Evolutionary conservation across 2,113 vertebrate genomes (phyloP), one percentile per base, ranked within the genome.

Genomic region (Puma concolor): DNA sequence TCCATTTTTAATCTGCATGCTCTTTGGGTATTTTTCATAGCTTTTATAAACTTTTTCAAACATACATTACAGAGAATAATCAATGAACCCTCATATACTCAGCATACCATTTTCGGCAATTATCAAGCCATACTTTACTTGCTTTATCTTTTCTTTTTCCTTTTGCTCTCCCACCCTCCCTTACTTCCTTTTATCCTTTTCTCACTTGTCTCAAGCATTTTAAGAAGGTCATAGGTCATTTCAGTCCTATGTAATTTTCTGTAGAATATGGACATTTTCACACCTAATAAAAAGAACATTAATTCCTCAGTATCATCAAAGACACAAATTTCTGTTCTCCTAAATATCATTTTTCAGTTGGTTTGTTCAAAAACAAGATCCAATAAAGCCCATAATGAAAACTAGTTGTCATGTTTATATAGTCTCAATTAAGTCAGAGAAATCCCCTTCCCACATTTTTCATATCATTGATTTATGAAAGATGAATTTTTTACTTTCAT

Each of bases 41-140:
- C 79, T 95, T 93, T 89, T 64, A 38, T 66, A 80, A 84, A 84
- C 25, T 72, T 95, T 93, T 93, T 16, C 23, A 54, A 64, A 54
- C 63, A 63, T 52, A n/a, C 36, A 36, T 9, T 79, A 71, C 33
- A 74, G 36, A 96, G 52, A 92, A 63, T 77, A 77, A 77, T 84
- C 71, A 79, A 84, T 57, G 54, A 93, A 67, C 5, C 81, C 52
- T 66, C 33, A 12, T 57, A 13, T 50, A 63, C 12, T 83, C n/a
- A 82, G 67, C 13, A 27, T 7, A 19, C 8, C 23, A 44, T 67
- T 92, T 74, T 94, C n/a, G 82, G 7, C 67, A 96, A 76, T 67
- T 93, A 31, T 48, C 16, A 74, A 41, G 15, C 63, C 36, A 66
- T 19, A 67, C 6, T 83, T 88, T 4, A 31, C 4, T 57, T 81